phyloP scores from a whole-genome alignment of 2,113 vertebrate species.

The Serinus canaria region DNA sequence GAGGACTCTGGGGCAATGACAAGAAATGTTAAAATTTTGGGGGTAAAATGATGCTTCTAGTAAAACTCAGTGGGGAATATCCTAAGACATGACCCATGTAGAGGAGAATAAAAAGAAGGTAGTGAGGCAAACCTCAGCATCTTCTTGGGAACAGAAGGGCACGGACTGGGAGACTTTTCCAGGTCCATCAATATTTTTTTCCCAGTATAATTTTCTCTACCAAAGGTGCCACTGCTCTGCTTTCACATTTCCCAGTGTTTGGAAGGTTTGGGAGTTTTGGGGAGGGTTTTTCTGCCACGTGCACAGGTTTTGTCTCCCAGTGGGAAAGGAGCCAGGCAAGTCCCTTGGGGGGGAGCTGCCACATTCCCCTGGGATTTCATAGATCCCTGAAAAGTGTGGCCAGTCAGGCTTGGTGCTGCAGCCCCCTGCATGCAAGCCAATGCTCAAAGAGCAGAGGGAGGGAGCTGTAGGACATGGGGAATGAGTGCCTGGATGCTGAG shows the following conservation, averaged over 20 bases:
- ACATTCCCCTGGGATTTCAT: not conserved
- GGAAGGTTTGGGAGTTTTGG: not conserved
- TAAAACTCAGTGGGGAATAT: not conserved
- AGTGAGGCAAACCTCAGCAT: not conserved
- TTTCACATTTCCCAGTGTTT: not conserved
- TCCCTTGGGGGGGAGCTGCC: not conserved
- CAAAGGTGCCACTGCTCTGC: not conserved
- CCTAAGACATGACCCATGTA: rapidly evolving
- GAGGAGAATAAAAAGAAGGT: not conserved
- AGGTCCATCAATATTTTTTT: not conserved
- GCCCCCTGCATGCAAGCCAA: not conserved
- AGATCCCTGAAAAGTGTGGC: not conserved
- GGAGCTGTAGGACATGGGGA: not conserved
- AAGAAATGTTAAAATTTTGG: not conserved
- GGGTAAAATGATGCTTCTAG: not conserved
- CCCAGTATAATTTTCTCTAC: not conserved
- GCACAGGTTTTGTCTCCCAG: not conserved
- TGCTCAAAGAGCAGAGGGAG: not conserved
- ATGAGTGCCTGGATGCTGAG: not conserved
- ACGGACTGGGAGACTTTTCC: not conserved
- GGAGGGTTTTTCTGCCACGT: not conserved
- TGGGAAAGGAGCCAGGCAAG: not conserved
- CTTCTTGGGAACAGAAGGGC: not conserved
- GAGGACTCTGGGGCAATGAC: not conserved
- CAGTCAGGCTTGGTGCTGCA: not conserved